Evolutionary conservation across 2,888 invertebrate genomes (phyloP).

Genomic region (Eretmocerus hayati): DNA sequence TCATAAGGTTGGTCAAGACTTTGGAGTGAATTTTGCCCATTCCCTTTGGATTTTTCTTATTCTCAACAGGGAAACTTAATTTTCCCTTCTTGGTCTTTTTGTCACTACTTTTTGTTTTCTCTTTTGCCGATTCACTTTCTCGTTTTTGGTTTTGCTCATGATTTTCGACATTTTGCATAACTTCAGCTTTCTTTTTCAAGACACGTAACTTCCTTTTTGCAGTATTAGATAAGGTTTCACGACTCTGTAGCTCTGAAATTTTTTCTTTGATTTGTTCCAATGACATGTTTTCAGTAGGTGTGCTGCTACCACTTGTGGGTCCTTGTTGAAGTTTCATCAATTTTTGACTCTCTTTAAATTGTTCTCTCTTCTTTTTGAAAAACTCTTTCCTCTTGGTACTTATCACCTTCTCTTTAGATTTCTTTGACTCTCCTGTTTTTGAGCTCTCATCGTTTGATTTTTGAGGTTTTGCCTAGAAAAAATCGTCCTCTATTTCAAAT

Average conservation of each 20-base stretch:
- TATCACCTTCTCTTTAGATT: background rate
- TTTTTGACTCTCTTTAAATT: constrained; percentile 2
- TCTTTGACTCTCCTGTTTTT: no score
- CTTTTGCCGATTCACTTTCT: constrained; percentile 1
- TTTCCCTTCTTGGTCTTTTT: background rate
- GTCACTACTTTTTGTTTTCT: constrained; percentile 1
- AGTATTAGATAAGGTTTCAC: constrained; percentile 28
- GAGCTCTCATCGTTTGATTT: background rate
- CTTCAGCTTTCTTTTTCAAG: constrained; percentile 28
- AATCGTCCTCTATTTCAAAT: no score
- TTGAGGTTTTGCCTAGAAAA: no score
- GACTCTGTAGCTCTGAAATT: constrained; percentile 27
- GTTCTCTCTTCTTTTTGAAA: constrained; percentile 3
- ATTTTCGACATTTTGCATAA: constrained; percentile 8
- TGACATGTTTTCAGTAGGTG: no score
- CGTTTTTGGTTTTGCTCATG: background rate
- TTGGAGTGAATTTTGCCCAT: no score
- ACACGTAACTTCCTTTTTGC: constrained; percentile 28
- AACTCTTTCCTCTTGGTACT: constrained; percentile 4
- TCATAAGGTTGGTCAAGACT: no score
- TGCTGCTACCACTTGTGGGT: background rate
- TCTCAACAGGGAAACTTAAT: background rate
- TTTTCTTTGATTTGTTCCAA: constrained; percentile 15
- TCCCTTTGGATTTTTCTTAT: background rate
- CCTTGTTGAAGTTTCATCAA: background rate